These are phyloP conservation scores for Clytia hemisphaerica DNA, from an alignment of 30 jellyfish, hydroid and myxozoan genomes.

Conservation along the genomic window DNA sequence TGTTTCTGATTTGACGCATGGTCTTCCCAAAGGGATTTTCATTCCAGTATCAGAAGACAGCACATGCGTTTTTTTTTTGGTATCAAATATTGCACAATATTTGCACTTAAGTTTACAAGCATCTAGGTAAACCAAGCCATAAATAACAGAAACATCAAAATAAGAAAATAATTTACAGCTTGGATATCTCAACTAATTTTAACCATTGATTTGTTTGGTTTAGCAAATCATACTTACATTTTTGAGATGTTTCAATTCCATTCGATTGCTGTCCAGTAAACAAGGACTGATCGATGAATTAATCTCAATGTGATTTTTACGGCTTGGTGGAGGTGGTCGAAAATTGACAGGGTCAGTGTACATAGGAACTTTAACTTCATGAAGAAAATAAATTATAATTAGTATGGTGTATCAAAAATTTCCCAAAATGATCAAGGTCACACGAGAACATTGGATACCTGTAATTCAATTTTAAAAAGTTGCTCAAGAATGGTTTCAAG, in stretches of 20 bases:
- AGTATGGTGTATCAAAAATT: not conserved
- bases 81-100: too few relatives aligned
- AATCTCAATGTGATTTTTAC: not conserved
- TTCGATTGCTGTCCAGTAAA: conserved; percentile 6
- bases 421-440: too few relatives aligned
- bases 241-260: not conserved
- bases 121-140: not conserved
- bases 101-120: not conserved
- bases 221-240: conserved; percentile 5
- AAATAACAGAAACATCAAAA: too few relatives aligned
- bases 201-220: too few relatives aligned
- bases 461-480: not conserved
- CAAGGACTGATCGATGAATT: not conserved
- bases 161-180: too few relatives aligned
- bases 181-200: too few relatives aligned
- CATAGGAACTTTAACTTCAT: conserved; percentile 21
- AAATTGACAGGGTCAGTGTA: conserved; percentile 21
- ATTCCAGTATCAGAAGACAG: too few relatives aligned
- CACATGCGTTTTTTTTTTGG: too few relatives aligned
- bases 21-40: too few relatives aligned
- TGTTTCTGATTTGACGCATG: too few relatives aligned
- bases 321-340: conserved; percentile 6
- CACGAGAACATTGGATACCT: too few relatives aligned
- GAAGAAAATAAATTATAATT: not conserved
- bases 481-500: not conserved